A percentile compares a stretch with the other conserved stretches of the same genome.
Evolutionary conservation across 1,140 invertebrate genomes (phyloP).

Genomic region (Orchesella cincta): DNA sequence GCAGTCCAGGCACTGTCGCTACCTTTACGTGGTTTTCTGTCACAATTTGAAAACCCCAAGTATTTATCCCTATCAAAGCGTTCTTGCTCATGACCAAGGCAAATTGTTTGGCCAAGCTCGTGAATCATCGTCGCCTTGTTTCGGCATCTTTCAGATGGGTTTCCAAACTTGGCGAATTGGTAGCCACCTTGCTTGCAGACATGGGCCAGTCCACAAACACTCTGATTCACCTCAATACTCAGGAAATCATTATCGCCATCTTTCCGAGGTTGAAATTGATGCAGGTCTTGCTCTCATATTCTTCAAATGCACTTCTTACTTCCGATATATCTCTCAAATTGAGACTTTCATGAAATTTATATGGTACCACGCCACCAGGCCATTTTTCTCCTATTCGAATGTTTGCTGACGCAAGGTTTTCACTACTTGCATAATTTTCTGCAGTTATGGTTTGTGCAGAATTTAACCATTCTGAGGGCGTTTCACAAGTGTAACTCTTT

Average conservation of each 20-base stretch:
- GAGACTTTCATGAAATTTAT: background rate
- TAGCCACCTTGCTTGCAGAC: background rate
- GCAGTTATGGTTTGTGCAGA: background rate
- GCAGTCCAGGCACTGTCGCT: background rate
- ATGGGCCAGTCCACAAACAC: background rate
- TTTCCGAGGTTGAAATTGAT: background rate
- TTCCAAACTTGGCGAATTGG: background rate
- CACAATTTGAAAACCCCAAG: background rate
- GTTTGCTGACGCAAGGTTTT: background rate
- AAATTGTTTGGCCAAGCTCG: background rate
- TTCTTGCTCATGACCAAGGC: background rate
- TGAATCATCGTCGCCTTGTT: background rate
- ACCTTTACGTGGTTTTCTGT: background rate
- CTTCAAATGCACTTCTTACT: background rate
- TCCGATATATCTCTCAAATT: background rate
- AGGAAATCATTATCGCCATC: background rate
- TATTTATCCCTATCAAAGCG: background rate
- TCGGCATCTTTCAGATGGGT: background rate
- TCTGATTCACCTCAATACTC: background rate
- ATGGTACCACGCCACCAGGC: background rate
- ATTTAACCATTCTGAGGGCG: background rate
- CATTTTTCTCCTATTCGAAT: background rate
- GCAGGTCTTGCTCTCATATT: background rate
- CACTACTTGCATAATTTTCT: background rate
- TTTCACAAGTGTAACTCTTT: background rate